These are phyloP conservation scores for Xestia rhomboidea DNA, from an alignment of 2,888 invertebrate species.

Conservation along the genomic window DNA sequence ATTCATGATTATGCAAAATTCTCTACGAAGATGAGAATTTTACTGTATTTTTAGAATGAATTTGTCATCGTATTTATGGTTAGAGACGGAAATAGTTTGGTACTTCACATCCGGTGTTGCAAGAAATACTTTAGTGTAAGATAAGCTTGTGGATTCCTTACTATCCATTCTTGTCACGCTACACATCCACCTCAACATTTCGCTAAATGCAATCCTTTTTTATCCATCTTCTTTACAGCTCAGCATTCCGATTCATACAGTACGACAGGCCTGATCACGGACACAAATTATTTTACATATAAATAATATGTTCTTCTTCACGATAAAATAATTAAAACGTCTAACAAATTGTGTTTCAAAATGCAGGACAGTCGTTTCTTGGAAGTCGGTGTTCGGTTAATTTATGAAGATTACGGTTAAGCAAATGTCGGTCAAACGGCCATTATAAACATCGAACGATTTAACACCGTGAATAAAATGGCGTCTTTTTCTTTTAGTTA, in stretches of 20 bases:
- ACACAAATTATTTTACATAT: not conserved
- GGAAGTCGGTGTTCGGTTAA: slow-evolving; percentile 58
- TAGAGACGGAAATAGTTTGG: slow-evolving; percentile 11
- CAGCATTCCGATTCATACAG: no score
- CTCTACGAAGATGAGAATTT: slow-evolving; percentile 11
- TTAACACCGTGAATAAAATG: slow-evolving; percentile 54
- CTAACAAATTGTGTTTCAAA: slow-evolving; percentile 39
- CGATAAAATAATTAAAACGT: slow-evolving; percentile 38
- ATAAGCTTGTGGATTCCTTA: not conserved
- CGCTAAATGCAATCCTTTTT: no score
- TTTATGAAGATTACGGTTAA: slow-evolving; percentile 65
- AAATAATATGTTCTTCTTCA: not conserved
- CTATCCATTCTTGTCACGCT: no score
- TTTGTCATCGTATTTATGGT: slow-evolving; percentile 27
- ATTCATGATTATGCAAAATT: slow-evolving; percentile 57
- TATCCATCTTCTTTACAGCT: no score
- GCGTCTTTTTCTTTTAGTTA: slow-evolving; percentile 41
- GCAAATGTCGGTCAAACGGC: slow-evolving; percentile 64
- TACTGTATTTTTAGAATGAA: slow-evolving; percentile 36
- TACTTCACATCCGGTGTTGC: slow-evolving; percentile 4
- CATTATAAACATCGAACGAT: slow-evolving; percentile 58
- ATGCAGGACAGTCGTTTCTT: slow-evolving; percentile 48
- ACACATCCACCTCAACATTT: no score
- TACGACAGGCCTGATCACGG: no score
- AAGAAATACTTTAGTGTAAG: not conserved